Evolutionary conservation across 2,113 vertebrate genomes (phyloP), one percentile per base, ranked within the genome.

Genomic region (Oreocharis arfaki): DNA sequence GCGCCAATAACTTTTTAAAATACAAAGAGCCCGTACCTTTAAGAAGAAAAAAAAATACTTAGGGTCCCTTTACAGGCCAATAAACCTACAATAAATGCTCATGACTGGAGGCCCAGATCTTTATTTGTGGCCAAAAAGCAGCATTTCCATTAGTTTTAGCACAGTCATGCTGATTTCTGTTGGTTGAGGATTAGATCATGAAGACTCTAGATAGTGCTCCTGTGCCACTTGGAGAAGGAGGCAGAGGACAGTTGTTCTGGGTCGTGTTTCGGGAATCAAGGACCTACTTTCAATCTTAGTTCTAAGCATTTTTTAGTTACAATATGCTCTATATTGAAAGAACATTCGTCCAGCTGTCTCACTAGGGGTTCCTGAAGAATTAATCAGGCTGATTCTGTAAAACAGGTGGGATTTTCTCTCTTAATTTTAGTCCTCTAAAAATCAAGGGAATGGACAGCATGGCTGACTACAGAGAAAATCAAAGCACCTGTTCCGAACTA

Each of bases 1-100:
- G 74, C 2, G 7, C 78, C 57, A 57, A 82, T 87, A 95, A 87
- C 77, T 76, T 75, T 82, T 60, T 69, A 79, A 95, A 91, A 94
- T 75, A 53, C 19, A 57, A 75, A 69, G 6, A 4, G 10, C 23
- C 9, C 8, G 17, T 13, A 49, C 24, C 39, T 71, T n/a, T 6
- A 42, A 20, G 21, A 84, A 78, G 7, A 4, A 67, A 78, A 13
- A 13, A 50, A 78, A 76, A 44, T 53, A 47, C 50, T 83, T n/a
- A 80, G 50, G 9, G 28, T 92, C 42, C 27, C 50, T 93, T 95
- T 90, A 77, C 46, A 69, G n/a, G 26, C 67, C 42, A 83, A 93
- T 92, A 95, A 93, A 95, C 46, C 13, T n/a, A 42, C 70, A 76
- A 50, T 61, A 96, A 90, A 77, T 59, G 26, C 10, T 53, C 11